These are phyloP conservation scores for Clistopyga incitator DNA, from an alignment of 2,888 invertebrate species.

Conservation along the genomic window DNA sequence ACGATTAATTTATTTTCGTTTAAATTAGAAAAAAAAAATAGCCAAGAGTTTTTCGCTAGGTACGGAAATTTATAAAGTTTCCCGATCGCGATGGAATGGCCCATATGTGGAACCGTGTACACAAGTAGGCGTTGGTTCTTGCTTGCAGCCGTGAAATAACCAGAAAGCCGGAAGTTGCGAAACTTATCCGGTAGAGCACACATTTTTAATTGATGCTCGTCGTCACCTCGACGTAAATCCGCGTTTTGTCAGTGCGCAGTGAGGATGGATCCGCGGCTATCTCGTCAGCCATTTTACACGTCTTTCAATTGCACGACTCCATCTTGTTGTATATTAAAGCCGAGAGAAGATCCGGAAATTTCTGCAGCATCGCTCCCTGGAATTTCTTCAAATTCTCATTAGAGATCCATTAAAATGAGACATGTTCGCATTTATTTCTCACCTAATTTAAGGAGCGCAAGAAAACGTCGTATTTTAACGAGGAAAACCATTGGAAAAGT, in stretches of 20 bases:
- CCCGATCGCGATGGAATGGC: not conserved
- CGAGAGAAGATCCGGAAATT: not conserved
- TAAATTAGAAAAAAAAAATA: no score
- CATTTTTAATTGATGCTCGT: constrained; percentile 59
- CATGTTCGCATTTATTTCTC: no score
- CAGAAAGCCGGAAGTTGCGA: constrained; percentile 5
- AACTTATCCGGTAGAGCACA: constrained; percentile 49
- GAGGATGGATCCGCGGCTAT: not conserved
- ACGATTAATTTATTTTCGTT: no score
- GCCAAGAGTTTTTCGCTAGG: no score
- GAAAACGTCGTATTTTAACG: not conserved
- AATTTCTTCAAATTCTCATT: not conserved
- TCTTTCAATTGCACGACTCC: constrained; percentile 5
- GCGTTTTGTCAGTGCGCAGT: constrained; percentile 28
- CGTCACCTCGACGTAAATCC: constrained; percentile 33
- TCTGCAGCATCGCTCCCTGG: not conserved
- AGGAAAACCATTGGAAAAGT: not conserved
- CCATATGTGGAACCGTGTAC: not conserved
- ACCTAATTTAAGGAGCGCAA: not conserved
- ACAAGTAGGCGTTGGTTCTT: constrained; percentile 17
- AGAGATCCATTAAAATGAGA: not conserved
- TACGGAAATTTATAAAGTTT: no score
- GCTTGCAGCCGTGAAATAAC: constrained; percentile 9
- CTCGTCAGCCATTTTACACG: not conserved
- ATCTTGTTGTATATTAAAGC: constrained; percentile 6